A percentile compares a stretch with the other conserved stretches of the same genome.
Evolutionary conservation across 2,113 vertebrate genomes (phyloP).

Genomic region (Calidris pugnax): DNA sequence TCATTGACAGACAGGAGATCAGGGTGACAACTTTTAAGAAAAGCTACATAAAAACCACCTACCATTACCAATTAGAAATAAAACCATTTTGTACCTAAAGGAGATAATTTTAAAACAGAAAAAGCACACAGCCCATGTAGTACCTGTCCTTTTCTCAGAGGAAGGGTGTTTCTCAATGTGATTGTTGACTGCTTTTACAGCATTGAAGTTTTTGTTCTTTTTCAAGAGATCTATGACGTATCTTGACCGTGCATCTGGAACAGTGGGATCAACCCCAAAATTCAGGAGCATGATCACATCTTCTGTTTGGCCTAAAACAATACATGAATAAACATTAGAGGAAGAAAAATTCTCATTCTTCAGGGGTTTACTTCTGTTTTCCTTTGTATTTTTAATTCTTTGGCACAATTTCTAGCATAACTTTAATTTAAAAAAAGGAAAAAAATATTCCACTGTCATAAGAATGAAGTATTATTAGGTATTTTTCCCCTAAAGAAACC

Average conservation of each 20-base stretch:
- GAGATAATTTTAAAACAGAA: neutral
- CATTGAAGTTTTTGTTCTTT: constrained; percentile 78
- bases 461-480: neutral
- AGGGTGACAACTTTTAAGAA: neutral
- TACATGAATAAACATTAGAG: neutral
- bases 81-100: neutral
- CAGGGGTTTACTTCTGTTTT: neutral
- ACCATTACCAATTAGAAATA: neutral
- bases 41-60: neutral
- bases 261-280: constrained; percentile 73
- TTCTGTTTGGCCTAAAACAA: constrained; percentile 74
- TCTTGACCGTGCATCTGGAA: constrained; percentile 65
- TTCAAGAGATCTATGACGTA: constrained; percentile 73
- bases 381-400: neutral
- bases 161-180: constrained; percentile 50
- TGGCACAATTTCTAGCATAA: neutral
- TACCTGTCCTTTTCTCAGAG: constrained; percentile 68
- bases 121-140: neutral
- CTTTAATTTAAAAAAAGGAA: neutral
- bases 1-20: neutral
- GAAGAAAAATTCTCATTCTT: neutral
- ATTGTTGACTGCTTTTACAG: constrained; percentile 70
- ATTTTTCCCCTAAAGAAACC: neutral
- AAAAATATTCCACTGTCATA: neutral
- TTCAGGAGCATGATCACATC: constrained; percentile 79